phyloP scores from a whole-genome alignment of 2,888 invertebrate genomes.

The Lomographa bimaculata region DNA sequence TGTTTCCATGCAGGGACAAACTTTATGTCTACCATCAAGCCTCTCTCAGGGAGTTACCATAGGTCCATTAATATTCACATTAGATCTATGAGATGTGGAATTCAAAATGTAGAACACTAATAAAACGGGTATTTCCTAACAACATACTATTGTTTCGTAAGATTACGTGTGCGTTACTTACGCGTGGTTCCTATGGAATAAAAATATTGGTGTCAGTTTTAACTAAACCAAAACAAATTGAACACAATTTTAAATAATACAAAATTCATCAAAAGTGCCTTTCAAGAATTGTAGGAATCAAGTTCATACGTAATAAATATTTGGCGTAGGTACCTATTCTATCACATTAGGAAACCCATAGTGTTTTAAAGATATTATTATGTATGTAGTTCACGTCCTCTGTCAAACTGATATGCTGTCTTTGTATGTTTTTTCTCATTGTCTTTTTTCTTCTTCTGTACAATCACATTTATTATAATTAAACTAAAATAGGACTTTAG shows the following conservation, averaged over 20 bases:
- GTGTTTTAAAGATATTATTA: too few species aligned
- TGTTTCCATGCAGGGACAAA: constrained; percentile 58
- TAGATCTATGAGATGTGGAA: constrained; percentile 42
- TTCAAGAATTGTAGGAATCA: too few species aligned
- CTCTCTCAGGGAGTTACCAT: constrained; percentile 34
- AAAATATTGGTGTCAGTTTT: constrained; percentile 67
- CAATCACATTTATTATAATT: too few species aligned
- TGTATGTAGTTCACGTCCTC: too few species aligned
- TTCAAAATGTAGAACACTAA: constrained; percentile 55
- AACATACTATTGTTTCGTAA: constrained; percentile 64
- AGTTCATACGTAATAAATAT: too few species aligned
- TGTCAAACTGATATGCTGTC: too few species aligned
- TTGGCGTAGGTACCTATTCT: too few species aligned
- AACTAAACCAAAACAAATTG: constrained; percentile 44
- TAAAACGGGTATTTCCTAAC: constrained; percentile 56
- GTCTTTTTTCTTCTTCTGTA: too few species aligned
- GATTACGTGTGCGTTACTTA: constrained; percentile 73
- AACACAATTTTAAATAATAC: constrained; percentile 13
- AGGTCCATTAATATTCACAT: constrained; percentile 40
- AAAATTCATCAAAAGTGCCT: neutral
- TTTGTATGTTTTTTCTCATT: too few species aligned
- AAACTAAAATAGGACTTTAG: too few species aligned
- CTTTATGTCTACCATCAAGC: constrained; percentile 36
- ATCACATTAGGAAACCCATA: too few species aligned
- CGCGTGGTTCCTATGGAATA: constrained; percentile 84